Conservation (phyloP, 1,140 invertebrate genomes). For the Lepeophtheirus salmonis region DNA sequence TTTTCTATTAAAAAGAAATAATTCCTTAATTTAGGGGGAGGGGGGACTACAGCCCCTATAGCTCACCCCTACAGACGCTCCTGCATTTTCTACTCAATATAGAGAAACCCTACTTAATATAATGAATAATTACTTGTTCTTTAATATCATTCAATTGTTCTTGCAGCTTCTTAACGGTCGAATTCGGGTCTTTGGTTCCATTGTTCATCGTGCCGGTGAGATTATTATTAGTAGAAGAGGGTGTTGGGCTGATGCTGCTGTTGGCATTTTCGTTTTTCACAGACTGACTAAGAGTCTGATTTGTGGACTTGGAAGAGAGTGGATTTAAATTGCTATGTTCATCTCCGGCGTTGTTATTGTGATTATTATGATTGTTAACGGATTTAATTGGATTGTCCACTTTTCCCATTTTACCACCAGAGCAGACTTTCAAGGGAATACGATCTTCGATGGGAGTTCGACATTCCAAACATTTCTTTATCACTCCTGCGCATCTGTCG, state of each 20-base stretch:
- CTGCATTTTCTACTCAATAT: no score
- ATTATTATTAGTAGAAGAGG: conserved; percentile 16
- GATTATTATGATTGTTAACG: background rate
- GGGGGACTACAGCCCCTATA: no score
- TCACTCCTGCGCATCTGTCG: conserved; percentile 68
- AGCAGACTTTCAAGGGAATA: conserved; percentile 24
- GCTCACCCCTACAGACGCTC: no score
- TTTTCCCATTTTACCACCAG: conserved; percentile 22
- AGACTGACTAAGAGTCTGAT: background rate
- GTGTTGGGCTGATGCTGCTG: conserved; percentile 12
- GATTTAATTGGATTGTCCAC: background rate
- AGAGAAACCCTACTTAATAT: no score
- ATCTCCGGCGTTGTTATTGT: conserved; percentile 15
- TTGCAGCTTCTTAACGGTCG: conserved; percentile 77
- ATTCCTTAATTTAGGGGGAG: no score
- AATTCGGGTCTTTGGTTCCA: conserved; percentile 46
- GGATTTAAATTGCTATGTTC: conserved; percentile 6
- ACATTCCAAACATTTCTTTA: conserved; percentile 93
- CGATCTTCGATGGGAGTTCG: conserved; percentile 53
- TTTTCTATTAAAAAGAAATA: no score
- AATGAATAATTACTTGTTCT: conserved; percentile 76
- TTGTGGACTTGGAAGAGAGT: background rate
- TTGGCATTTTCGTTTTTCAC: background rate
- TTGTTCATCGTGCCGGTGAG: conserved; percentile 38
- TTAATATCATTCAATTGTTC: conserved; percentile 93